Base-by-base conservation (phyloP, 2,888 invertebrate genomes). In the Leuctra nigra region DNA sequence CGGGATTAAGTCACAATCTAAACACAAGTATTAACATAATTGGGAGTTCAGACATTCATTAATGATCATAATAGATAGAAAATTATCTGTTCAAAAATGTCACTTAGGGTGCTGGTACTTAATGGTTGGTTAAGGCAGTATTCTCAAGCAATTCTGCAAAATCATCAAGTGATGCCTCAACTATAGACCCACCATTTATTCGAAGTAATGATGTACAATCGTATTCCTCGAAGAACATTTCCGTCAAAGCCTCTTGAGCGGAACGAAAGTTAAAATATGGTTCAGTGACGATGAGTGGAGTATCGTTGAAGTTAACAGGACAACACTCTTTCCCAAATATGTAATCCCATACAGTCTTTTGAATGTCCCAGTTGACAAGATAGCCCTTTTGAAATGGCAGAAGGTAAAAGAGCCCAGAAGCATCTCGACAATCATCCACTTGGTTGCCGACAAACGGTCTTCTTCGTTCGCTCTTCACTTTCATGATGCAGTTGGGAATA, bases 151-250 rank as follows among this genome's bases (percentile, higher is more conserved):
- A 33, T 18, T n/a, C 9, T 7, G 7, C 16, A 13, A 36, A 18
- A 16, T 29, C 6, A 56, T 6, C 3, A 56, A 54, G 25, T 4
- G 18, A 54, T 22, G 23, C n/a, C n/a, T n/a, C n/a, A n/a, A n/a
- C n/a, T n/a, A n/a, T n/a, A 20, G 16, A 64, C 68, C 68, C 65
- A 76, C 78, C 70, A 65, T 91, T 92, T 25, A 87, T 83, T 62
- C 89, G 80, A 53, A 89, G 75, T 52, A 97, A 73, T 0, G 89
- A 83, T 55, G 86, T 84, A 65, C 95, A 91, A 66, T 93, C 93
- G 68, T 93, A 99, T 69, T 98, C 96, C 72, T 99, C 99, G 72
- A 98, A 99, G 65, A 99, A 87, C 63, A 99, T 90, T 73, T 99
- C 98, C 39, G 90, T 87, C 75, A 92, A 87, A 0, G 88, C 91